Percentiles rank a stretch among this genome's conserved stretches.
phyloP scores from a whole-genome alignment of 2,113 vertebrate species.

The western clawed frog (Xenopus tropicalis) region UCB_Xtro_10.0 CM004443.2:31301501-31302000 shows the following conservation, averaged over 20 bases:
- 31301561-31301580: background rate
- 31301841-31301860: background rate
- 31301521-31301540: background rate
- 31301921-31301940: conserved; percentile 1
- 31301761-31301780: no score
- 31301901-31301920: background rate
- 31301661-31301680: no score
- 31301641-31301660: no score
- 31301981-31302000: background rate
- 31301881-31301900: conserved; percentile 1
- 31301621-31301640: background rate
- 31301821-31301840: background rate
- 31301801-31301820: background rate
- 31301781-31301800: background rate
- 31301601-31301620: background rate
- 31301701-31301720: no score
- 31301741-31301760: no score
- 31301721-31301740: no score
- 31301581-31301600: background rate
- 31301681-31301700: no score
- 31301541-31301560: background rate
- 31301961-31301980: background rate
- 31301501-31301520: background rate
- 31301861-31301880: background rate
- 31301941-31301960: background rate